Evolutionary conservation across 2,888 invertebrate species (phyloP), one percentile per base, ranked within the genome.

Genomic region (Drosophila tanythrix): DNA sequence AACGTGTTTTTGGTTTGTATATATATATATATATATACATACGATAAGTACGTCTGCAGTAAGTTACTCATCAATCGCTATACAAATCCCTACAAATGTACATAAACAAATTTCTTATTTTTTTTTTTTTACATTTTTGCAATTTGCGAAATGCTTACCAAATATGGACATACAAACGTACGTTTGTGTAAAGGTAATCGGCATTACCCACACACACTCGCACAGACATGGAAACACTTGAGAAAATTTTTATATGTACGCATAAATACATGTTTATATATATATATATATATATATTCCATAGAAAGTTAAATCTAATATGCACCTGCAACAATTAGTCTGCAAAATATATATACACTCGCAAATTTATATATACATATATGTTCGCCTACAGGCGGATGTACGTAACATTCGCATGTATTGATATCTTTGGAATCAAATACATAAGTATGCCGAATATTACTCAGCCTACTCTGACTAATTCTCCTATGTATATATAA

Each of bases 391-490:
- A n/a, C 38, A n/a, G 15, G 31, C 57, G 43, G 31, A 46, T 48
- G 58, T 50, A 51, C 72, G 57, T 56, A 65, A 66, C 74, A 21
- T 15, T 7, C 21, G 27, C n/a, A 40, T 25, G 58, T 57, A 51
- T 46, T 48, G 38, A 53, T 57, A 40, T 57, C 57, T 57, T 62
- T 56, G 53, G 40, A 38, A 70, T 53, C 48, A 56, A 46, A 62
- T 53, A 66, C 62, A 31, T 38, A 68, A 52, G 40, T 40, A 61
- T 57, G 62, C 58, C 48, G 59, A 65, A 80, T 69, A 80, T 77
- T 77, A 77, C 76, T 77, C 77, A 77, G 77, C 70, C 81, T 76
- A 60, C 33, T 70, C 76, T 80, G 77, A 77, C 77, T 80, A 77
- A 77, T 80, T 81, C 71, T 66, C 58, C 46, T 55, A 69, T 68